phyloP scores from a whole-genome alignment of 1,140 invertebrate species.

The Copidosoma floridanum region DNA sequence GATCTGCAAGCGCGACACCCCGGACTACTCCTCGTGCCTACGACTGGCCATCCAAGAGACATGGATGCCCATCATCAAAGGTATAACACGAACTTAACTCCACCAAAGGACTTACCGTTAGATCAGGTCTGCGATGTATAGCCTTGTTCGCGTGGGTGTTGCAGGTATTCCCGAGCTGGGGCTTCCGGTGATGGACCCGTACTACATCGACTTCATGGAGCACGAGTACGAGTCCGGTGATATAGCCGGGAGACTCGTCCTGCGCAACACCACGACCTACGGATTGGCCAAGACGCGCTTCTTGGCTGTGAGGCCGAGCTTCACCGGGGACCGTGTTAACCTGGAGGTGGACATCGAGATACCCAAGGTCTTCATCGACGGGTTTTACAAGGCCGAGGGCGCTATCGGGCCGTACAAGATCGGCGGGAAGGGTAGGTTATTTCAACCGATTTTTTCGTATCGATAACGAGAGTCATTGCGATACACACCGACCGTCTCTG shows the following conservation, averaged over 20 bases:
- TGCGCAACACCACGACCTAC: conserved; percentile 52
- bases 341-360: conserved; percentile 59
- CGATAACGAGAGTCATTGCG: background rate
- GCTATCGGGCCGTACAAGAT: conserved; percentile 53
- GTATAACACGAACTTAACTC: conserved; percentile 39
- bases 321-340: conserved; percentile 54
- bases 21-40: conserved; percentile 49
- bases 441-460: background rate
- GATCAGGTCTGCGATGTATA: too few species aligned
- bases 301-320: conserved; percentile 56
- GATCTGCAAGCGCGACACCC: conserved; percentile 42
- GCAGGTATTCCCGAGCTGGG: conserved; percentile 55
- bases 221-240: conserved; percentile 55
- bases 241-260: conserved; percentile 50
- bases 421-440: conserved; percentile 52
- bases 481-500: background rate
- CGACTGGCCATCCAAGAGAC: conserved; percentile 51
- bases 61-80: conserved; percentile 48
- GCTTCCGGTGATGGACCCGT: conserved; percentile 57
- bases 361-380: conserved; percentile 52
- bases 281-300: conserved; percentile 55
- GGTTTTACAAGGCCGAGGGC: conserved; percentile 57
- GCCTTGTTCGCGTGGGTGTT: too few species aligned
- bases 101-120: too few species aligned
- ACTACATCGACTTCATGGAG: conserved; percentile 48